Conservation (phyloP, 2,113 vertebrate genomes). For the Sardina pilchardus region DNA sequence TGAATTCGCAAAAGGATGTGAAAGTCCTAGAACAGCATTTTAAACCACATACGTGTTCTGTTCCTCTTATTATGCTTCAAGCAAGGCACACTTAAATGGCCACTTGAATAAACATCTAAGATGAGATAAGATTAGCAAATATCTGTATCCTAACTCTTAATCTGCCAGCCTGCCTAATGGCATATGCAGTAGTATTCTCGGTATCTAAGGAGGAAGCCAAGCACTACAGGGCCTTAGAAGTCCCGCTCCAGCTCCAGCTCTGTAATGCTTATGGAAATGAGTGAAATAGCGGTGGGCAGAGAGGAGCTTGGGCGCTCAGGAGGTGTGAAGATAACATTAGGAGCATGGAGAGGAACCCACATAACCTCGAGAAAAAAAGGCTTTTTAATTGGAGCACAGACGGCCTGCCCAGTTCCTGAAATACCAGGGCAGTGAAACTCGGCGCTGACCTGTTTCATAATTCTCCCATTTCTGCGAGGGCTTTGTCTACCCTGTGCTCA, state of each 20-base stretch:
- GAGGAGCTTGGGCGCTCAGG: not conserved
- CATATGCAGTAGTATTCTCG: too few relatives aligned
- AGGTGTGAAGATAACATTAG: not conserved
- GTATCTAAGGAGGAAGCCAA: too few relatives aligned
- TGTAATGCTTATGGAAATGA: not conserved
- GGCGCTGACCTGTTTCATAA: not conserved
- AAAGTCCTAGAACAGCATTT: conserved; percentile 20
- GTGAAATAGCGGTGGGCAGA: too few relatives aligned
- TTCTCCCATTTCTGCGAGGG: not conserved
- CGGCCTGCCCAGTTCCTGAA: not conserved
- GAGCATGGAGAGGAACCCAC: not conserved
- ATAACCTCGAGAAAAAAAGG: not conserved
- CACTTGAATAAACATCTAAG: not conserved
- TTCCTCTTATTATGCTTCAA: conserved; percentile 16
- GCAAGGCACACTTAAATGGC: not conserved
- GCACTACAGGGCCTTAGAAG: not conserved
- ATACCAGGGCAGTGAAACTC: not conserved
- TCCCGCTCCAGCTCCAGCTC: not conserved
- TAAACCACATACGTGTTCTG: not conserved
- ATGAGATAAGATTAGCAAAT: not conserved
- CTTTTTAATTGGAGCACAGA: not conserved
- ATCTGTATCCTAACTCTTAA: not conserved
- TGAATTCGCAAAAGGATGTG: not conserved
- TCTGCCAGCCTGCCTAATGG: too few relatives aligned
- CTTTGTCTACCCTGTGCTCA: not conserved